Percentiles rank a stretch among this genome's conserved stretches.
These are phyloP conservation scores for Nylanderia fulva DNA, from an alignment of 1,140 invertebrate genomes.

Conservation along the genomic window DNA sequence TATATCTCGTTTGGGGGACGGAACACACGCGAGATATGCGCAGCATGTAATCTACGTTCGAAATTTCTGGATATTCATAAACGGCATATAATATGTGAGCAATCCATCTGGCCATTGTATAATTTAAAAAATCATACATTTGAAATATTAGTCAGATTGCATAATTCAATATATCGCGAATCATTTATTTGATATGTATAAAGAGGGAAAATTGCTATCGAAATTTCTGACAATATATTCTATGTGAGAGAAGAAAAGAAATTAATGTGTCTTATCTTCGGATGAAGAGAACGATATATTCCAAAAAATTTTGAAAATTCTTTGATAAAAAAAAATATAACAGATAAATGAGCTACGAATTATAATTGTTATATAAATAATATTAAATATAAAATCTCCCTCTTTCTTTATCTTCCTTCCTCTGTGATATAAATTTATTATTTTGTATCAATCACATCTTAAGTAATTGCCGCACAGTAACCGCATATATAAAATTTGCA, in stretches of 20 bases:
- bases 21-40: slow-evolving; percentile 7
- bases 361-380: slow-evolving; percentile 13
- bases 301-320: background rate
- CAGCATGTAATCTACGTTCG: slow-evolving; percentile 12
- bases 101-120: slow-evolving; percentile 20
- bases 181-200: background rate
- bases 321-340: slow-evolving; percentile 2
- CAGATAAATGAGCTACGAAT: background rate
- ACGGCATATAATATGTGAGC: slow-evolving; percentile 32
- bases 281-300: background rate
- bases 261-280: background rate
- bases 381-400: background rate
- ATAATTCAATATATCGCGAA: background rate
- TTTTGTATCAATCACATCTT: background rate
- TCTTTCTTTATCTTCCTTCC: no score
- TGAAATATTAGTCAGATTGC: slow-evolving; percentile 18
- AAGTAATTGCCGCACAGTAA: background rate
- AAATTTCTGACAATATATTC: background rate
- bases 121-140: slow-evolving; percentile 21
- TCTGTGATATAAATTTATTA: slow-evolving; percentile 8
- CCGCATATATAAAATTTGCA: background rate
- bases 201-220: background rate
- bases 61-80: slow-evolving; percentile 48
- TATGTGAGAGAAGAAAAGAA: background rate
- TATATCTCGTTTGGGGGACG: slow-evolving; percentile 12